Conservation (phyloP, 2,113 vertebrate species). For the Rhadina sibilatrix region DNA sequence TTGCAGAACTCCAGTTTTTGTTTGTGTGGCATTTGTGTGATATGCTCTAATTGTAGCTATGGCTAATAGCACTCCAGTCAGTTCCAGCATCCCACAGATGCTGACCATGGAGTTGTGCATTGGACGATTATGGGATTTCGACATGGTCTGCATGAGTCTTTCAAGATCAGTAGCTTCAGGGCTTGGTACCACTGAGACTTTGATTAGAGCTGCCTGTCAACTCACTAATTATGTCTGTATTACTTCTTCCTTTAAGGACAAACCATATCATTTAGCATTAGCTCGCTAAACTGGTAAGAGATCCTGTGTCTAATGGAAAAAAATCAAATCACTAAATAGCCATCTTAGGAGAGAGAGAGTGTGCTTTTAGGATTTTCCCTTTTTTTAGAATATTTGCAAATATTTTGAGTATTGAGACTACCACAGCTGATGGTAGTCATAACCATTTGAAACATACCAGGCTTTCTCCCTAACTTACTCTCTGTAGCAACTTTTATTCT, state of each 20-base stretch:
- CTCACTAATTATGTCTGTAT: conserved; percentile 47
- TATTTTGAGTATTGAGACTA: neutral
- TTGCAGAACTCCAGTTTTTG: neutral
- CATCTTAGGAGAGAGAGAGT: neutral
- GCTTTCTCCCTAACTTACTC: neutral
- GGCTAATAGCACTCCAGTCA: neutral
- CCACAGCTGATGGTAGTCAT: neutral
- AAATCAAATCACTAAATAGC: neutral
- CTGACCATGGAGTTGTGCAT: neutral
- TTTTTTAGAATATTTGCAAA: neutral
- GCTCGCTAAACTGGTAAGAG: neutral
- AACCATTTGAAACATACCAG: neutral
- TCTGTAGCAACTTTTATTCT: neutral
- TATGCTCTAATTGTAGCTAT: neutral
- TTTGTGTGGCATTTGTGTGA: neutral
- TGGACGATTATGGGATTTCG: conserved; percentile 31
- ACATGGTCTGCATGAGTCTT: neutral
- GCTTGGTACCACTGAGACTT: conserved; percentile 33
- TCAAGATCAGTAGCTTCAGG: conserved; percentile 48
- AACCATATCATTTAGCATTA: conserved; percentile 26
- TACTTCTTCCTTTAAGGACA: conserved; percentile 40
- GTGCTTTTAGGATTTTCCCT: neutral
- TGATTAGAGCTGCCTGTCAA: conserved; percentile 57
- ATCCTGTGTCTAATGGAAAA: neutral
- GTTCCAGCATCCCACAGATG: neutral